phyloP scores from a whole-genome alignment of 2,888 invertebrate genomes.

The Eilema depressum region DNA sequence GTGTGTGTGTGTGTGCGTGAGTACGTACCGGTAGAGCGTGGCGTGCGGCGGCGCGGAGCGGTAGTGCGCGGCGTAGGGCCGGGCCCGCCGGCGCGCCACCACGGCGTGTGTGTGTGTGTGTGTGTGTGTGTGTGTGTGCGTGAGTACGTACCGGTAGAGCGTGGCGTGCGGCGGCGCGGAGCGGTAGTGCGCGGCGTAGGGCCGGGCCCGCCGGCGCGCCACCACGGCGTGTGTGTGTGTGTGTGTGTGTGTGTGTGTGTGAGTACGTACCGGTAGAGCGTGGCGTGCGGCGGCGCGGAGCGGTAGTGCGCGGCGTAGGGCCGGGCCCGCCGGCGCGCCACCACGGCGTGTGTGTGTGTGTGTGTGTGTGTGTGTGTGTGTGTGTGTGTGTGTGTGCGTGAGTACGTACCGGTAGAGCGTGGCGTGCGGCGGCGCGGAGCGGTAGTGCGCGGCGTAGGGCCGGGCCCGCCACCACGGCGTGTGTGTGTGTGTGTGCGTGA shows the following conservation, averaged over 20 bases:
- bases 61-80: conserved; percentile 64
- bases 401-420: no score
- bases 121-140: conserved; percentile 50
- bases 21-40: conserved; percentile 68
- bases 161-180: conserved; percentile 21
- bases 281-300: no score
- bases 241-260: conserved; percentile 58
- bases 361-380: conserved; percentile 38
- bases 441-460: no score
- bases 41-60: conserved; percentile 58
- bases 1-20: background rate
- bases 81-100: no score
- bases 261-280: conserved; percentile 55
- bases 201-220: no score
- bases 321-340: conserved; percentile 66
- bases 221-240: conserved; percentile 56
- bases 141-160: background rate
- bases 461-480: no score
- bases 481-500: conserved; percentile 54
- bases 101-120: background rate
- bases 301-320: no score
- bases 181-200: background rate
- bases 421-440: no score
- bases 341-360: conserved; percentile 58
- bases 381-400: conserved; percentile 53